Percentiles rank a stretch among this genome's conserved stretches.
phyloP scores from a whole-genome alignment of 2,888 invertebrate genomes.

The Harpalus rubripes region DNA sequence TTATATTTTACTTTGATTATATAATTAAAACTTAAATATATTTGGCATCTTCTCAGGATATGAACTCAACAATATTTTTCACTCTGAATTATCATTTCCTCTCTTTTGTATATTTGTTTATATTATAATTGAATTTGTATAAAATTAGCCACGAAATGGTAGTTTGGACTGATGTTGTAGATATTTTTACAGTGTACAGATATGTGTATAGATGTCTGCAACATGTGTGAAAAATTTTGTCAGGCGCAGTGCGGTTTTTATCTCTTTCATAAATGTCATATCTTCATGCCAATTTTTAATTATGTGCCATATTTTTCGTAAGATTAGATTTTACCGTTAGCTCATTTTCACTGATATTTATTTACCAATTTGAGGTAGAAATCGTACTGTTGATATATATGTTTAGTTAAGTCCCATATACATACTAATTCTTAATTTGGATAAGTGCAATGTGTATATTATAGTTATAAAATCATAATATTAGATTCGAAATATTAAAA shows the following conservation, averaged over 20 bases:
- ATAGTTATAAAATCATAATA: slow-evolving; percentile 68
- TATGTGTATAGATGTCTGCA: not conserved
- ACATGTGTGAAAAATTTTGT: slow-evolving; percentile 3
- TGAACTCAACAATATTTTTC: slow-evolving; percentile 42
- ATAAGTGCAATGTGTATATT: slow-evolving; percentile 77
- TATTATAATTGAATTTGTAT: not conserved
- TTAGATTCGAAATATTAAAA: slow-evolving; percentile 64
- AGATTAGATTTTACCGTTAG: slow-evolving; percentile 58
- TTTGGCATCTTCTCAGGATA: slow-evolving; percentile 66
- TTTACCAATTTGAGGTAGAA: slow-evolving; percentile 51
- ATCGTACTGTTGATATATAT: slow-evolving; percentile 55
- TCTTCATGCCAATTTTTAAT: slow-evolving; percentile 56
- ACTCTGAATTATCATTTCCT: slow-evolving; percentile 22
- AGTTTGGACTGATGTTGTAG: not conserved
- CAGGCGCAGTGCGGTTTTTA: not conserved
- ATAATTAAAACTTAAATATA: slow-evolving; percentile 66
- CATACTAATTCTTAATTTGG: slow-evolving; percentile 72
- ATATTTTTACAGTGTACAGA: slow-evolving; percentile 3
- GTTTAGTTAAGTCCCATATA: slow-evolving; percentile 64
- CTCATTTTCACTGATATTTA: slow-evolving; percentile 24
- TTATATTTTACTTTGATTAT: slow-evolving; percentile 67
- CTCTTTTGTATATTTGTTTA: slow-evolving; percentile 13
- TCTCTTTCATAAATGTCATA: slow-evolving; percentile 49
- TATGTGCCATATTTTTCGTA: slow-evolving; percentile 65
- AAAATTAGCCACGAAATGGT: not conserved